These are phyloP conservation scores for Zelostemma sp. DNA, from an alignment of 1,140 invertebrate genomes.

Conservation along the genomic window DNA sequence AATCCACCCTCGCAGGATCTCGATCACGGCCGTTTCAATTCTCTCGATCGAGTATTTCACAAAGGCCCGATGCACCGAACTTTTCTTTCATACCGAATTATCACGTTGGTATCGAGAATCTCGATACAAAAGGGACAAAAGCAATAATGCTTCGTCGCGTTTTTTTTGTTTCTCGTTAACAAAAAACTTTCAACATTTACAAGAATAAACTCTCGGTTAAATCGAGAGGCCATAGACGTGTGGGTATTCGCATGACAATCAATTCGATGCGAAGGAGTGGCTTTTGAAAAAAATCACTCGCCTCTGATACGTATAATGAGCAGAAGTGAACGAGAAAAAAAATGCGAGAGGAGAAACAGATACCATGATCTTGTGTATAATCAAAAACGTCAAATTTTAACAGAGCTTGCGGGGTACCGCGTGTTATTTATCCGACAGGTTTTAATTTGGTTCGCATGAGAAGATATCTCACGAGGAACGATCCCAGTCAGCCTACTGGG, in stretches of 20 bases:
- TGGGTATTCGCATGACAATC: slow-evolving; percentile 45
- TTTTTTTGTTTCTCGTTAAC: background rate
- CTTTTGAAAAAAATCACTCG: slow-evolving; percentile 49
- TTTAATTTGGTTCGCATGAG: slow-evolving; percentile 68
- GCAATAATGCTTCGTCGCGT: slow-evolving; percentile 14
- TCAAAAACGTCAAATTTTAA: slow-evolving; percentile 67
- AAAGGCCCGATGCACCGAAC: slow-evolving; percentile 8
- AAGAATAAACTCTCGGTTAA: too few species aligned
- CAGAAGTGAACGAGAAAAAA: slow-evolving; percentile 39
- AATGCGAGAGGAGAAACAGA: slow-evolving; percentile 31
- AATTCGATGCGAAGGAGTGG: slow-evolving; percentile 50
- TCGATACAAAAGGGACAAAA: slow-evolving; percentile 30
- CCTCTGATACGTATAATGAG: slow-evolving; percentile 50
- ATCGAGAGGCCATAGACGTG: background rate
- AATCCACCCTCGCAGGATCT: slow-evolving; percentile 54
- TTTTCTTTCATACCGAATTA: slow-evolving; percentile 44
- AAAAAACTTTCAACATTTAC: too few species aligned
- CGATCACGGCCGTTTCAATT: slow-evolving; percentile 45
- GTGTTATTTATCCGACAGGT: slow-evolving; percentile 69
- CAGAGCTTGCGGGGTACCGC: slow-evolving; percentile 57
- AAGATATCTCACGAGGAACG: slow-evolving; percentile 54
- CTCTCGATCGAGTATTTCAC: slow-evolving; percentile 38
- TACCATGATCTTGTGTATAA: slow-evolving; percentile 56
- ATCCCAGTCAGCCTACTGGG: slow-evolving; percentile 41
- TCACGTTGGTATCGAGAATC: slow-evolving; percentile 34